A percentile compares a stretch with the other conserved stretches of the same genome.
These are phyloP conservation scores for Mionectes macconnelli DNA, from an alignment of 2,113 vertebrate genomes.

Conservation along the genomic window DNA sequence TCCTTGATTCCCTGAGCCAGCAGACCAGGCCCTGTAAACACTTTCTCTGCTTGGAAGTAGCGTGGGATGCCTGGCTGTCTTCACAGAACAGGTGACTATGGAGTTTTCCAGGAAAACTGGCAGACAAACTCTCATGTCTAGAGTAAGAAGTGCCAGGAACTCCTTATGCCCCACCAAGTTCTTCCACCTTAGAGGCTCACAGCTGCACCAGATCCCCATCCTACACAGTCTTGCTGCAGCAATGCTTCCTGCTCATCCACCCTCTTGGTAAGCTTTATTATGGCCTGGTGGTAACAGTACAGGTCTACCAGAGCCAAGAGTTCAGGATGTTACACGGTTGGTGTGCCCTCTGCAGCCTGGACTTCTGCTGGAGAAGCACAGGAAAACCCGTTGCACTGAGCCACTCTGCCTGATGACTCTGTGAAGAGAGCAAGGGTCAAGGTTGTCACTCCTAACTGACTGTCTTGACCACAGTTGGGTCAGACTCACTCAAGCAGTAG, in stretches of 20 bases:
- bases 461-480: neutral
- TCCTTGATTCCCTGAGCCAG: neutral
- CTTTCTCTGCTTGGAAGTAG: neutral
- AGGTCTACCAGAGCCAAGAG: neutral
- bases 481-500: neutral
- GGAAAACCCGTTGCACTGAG: neutral
- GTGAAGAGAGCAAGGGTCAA: conserved; percentile 8
- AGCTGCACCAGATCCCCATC: neutral
- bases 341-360: neutral
- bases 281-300: neutral
- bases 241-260: neutral
- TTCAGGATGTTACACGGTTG: neutral
- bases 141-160: neutral
- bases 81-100: neutral
- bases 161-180: neutral
- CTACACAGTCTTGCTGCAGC: neutral
- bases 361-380: neutral
- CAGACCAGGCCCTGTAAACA: neutral
- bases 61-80: neutral
- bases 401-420: neutral
- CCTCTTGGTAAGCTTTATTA: neutral
- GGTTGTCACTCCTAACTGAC: neutral
- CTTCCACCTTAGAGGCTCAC: neutral
- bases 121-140: neutral
- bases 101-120: neutral